phyloP scores from a whole-genome alignment of 2,888 invertebrate species.

The Ptilodon capucinus region DNA sequence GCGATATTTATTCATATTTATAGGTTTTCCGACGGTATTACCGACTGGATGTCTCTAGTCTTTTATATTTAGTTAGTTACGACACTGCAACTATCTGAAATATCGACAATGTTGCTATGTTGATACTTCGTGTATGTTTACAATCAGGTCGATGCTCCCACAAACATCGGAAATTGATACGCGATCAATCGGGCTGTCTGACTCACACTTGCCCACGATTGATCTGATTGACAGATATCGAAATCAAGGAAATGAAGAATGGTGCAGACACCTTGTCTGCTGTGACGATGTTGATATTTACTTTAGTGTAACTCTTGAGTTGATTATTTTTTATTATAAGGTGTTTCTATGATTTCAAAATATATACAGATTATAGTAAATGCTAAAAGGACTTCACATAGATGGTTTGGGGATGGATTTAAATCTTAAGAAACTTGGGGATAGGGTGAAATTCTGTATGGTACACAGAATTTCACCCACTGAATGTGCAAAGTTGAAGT shows the following conservation, averaged over 20 bases:
- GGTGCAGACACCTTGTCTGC: constrained; percentile 5
- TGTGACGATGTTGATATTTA: constrained; percentile 7
- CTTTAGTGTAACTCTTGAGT: neutral
- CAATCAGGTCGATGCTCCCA: constrained; percentile 25
- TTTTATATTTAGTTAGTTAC: neutral
- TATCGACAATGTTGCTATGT: constrained; percentile 14
- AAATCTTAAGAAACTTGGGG: no score
- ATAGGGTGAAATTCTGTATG: no score
- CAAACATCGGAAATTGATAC: constrained; percentile 13
- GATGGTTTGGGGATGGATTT: no score
- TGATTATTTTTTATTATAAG: no score
- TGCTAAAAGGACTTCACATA: no score
- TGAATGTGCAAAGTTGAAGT: no score
- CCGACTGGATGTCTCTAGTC: no score
- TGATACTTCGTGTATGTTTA: constrained; percentile 10
- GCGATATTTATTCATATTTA: no score
- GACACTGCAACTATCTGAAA: neutral
- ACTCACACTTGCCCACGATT: constrained; percentile 15
- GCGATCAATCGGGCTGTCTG: constrained; percentile 24
- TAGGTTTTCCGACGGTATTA: no score
- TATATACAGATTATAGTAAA: no score
- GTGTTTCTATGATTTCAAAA: no score
- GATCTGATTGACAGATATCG: constrained; percentile 26
- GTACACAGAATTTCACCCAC: no score
- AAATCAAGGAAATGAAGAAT: constrained; percentile 17